These are phyloP conservation scores for Dasysyrphus albostriatus DNA, from an alignment of 2,888 invertebrate genomes.

Conservation along the genomic window DNA sequence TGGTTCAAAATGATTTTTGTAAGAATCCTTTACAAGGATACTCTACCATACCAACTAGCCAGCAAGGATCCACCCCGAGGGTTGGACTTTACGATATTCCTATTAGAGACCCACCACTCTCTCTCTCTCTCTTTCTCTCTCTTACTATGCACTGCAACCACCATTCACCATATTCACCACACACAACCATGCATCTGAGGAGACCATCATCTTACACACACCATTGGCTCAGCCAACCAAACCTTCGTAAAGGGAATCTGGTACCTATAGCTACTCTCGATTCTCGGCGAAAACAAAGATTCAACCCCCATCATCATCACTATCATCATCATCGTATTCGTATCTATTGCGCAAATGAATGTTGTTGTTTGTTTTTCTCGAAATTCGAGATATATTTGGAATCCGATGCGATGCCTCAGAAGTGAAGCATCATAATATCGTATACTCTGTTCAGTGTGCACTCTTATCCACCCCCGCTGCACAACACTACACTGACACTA, in stretches of 20 bases:
- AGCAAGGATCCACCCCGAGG: slow-evolving; percentile 67
- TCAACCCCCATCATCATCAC: slow-evolving; percentile 58
- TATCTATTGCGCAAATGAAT: slow-evolving; percentile 64
- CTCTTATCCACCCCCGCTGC: slow-evolving; percentile 4
- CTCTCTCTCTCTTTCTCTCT: not conserved
- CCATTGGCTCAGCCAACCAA: slow-evolving; percentile 63
- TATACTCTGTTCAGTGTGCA: slow-evolving; percentile 31
- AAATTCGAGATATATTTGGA: slow-evolving; percentile 53
- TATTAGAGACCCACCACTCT: slow-evolving; percentile 15
- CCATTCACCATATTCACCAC: slow-evolving; percentile 25
- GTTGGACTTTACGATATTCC: slow-evolving; percentile 43
- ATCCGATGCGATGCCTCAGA: slow-evolving; percentile 46
- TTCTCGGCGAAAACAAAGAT: slow-evolving; percentile 34
- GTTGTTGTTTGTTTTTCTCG: slow-evolving; percentile 19
- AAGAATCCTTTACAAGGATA: slow-evolving; percentile 46
- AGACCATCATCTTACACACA: slow-evolving; percentile 57
- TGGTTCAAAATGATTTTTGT: slow-evolving; percentile 37
- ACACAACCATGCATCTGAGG: slow-evolving; percentile 6
- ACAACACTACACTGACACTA: not conserved
- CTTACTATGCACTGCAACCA: not conserved
- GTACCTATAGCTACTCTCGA: slow-evolving; percentile 12
- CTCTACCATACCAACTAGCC: not conserved
- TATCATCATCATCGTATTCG: not conserved
- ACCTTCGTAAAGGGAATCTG: slow-evolving; percentile 41
- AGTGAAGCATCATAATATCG: slow-evolving; percentile 40